phyloP scores from a whole-genome alignment of 30 jellyfish, hydroid and myxozoan genomes.

The Aurelia sp. region DNA sequence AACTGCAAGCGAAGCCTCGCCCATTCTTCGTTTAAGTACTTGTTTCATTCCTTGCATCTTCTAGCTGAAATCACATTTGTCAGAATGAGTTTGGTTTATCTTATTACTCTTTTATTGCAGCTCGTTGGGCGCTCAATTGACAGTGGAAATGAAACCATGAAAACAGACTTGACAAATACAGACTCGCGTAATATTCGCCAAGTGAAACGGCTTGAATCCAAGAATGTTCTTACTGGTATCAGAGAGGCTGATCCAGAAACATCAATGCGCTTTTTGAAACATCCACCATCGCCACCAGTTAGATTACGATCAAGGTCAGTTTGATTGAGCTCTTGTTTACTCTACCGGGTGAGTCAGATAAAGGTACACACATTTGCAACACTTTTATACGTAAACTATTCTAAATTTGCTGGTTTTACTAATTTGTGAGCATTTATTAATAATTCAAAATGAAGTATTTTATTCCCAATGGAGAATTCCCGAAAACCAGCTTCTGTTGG shows the following conservation, averaged over 20 bases:
- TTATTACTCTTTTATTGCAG: neutral
- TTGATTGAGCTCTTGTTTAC: too few species aligned
- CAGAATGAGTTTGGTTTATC: too few species aligned
- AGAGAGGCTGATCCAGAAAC: slow-evolving; percentile 42
- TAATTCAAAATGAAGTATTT: too few species aligned
- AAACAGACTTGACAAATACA: slow-evolving; percentile 47
- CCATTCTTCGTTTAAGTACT: neutral
- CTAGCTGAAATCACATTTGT: neutral
- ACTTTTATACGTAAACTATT: too few species aligned
- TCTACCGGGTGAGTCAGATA: neutral
- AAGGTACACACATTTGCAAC: too few species aligned
- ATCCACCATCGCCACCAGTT: slow-evolving; percentile 96
- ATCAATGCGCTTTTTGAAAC: slow-evolving; percentile 44
- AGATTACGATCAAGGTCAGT: slow-evolving; percentile 66
- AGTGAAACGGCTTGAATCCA: slow-evolving; percentile 13
- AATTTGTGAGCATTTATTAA: too few species aligned
- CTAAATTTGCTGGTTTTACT: too few species aligned
- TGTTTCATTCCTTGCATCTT: neutral
- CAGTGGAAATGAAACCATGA: slow-evolving; percentile 90
- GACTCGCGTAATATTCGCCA: slow-evolving; percentile 14
- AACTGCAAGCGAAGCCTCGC: too few species aligned
- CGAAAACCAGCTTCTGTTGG: too few species aligned
- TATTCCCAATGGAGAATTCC: too few species aligned
- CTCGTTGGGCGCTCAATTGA: slow-evolving; percentile 62
- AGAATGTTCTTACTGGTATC: slow-evolving; percentile 32